phyloP scores from a whole-genome alignment of 1,140 invertebrate genomes.

The Gonioctena quinquepunctata region DNA sequence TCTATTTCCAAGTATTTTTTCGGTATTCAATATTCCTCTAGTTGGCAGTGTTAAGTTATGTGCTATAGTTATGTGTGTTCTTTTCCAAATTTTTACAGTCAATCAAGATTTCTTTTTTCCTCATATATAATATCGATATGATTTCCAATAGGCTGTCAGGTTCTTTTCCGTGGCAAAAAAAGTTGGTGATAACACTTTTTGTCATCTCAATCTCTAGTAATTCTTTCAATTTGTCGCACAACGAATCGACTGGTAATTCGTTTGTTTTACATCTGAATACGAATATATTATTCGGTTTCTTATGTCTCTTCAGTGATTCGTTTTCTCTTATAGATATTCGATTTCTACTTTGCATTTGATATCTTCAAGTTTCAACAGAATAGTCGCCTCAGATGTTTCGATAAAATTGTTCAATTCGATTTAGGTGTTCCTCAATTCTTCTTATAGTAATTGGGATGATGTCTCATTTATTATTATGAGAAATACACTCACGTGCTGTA shows the following conservation, averaged over 20 bases:
- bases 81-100: not conserved
- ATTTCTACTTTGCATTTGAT: not conserved
- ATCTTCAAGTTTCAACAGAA: not conserved
- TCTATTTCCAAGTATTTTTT: not conserved
- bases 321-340: not conserved
- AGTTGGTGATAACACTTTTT: not conserved
- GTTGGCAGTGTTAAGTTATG: not conserved
- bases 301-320: slow-evolving; percentile 9
- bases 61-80: not conserved
- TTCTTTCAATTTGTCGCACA: not conserved
- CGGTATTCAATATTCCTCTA: not conserved
- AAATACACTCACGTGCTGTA: not conserved
- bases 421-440: not conserved
- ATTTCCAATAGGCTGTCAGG: not conserved
- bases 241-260: not conserved
- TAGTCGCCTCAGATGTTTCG: not conserved
- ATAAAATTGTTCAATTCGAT: not conserved
- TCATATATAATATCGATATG: not conserved
- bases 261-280: not conserved
- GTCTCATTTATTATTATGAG: not conserved
- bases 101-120: not conserved
- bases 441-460: not conserved
- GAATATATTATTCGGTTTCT: not conserved
- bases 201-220: not conserved
- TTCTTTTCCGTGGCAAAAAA: not conserved